Conservation (phyloP, 1,140 invertebrate species). For the Aphelenchoides besseyi region DNA sequence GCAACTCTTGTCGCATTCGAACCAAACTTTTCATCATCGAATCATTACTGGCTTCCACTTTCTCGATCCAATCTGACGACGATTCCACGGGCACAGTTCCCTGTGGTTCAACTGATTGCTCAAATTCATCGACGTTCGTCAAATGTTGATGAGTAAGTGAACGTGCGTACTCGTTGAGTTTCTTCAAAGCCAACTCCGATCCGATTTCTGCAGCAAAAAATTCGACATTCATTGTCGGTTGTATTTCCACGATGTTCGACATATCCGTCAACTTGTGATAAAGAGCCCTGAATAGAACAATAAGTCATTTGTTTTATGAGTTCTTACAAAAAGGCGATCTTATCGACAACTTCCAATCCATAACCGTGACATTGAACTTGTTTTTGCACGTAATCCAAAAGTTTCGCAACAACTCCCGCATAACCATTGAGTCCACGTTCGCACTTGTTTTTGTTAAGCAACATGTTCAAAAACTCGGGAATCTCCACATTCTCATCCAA, state of each 20-base stretch:
- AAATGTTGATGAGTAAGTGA: neutral
- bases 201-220: neutral
- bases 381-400: neutral
- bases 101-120: no score
- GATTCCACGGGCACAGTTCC: neutral
- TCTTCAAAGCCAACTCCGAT: neutral
- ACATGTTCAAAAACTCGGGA: neutral
- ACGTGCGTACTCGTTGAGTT: neutral
- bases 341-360: neutral
- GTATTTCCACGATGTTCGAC: neutral
- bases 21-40: neutral
- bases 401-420: neutral
- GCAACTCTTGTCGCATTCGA: neutral
- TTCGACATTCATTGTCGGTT: neutral
- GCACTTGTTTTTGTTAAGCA: neutral
- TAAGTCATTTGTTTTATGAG: no score
- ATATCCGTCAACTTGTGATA: neutral
- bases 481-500: no score
- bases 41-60: neutral
- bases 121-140: neutral
- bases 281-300: neutral
- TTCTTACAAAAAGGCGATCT: neutral
- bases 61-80: neutral
- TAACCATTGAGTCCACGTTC: neutral
- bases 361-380: neutral